phyloP scores from a whole-genome alignment of 2,888 invertebrate species.

The Neria commutata region DNA sequence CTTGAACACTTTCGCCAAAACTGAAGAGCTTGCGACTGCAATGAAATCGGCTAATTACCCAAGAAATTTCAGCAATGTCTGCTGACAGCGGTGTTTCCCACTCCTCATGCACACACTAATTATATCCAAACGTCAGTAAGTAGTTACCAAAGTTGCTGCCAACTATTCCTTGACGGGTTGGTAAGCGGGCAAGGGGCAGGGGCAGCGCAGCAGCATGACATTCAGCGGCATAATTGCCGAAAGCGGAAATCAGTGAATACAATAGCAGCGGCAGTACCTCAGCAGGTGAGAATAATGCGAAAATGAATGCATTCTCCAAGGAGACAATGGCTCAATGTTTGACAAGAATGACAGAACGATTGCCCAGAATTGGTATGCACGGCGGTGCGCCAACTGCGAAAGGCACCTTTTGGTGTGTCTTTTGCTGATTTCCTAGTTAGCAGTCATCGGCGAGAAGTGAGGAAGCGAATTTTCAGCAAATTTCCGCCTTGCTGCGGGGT shows the following conservation, averaged over 20 bases:
- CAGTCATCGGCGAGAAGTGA: no score
- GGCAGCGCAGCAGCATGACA: not conserved
- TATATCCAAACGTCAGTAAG: not conserved
- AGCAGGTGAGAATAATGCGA: constrained; percentile 21
- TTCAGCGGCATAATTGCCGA: not conserved
- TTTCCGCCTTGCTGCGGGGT: constrained; percentile 9
- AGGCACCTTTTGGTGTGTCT: no score
- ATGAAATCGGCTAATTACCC: no score
- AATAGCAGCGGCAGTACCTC: not conserved
- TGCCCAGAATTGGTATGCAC: constrained; percentile 10
- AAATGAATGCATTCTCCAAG: constrained; percentile 11
- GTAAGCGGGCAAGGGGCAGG: not conserved
- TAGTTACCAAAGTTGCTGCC: not conserved
- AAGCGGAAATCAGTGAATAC: not conserved
- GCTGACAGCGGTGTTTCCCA: not conserved
- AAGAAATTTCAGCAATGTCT: not conserved
- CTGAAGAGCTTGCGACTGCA: not conserved
- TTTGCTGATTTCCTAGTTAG: no score
- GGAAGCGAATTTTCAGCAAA: not conserved
- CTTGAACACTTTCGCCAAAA: not conserved
- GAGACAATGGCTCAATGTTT: constrained; percentile 7
- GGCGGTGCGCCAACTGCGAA: not conserved
- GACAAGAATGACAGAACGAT: constrained; percentile 21
- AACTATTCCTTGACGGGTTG: not conserved
- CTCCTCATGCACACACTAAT: not conserved